phyloP scores from a whole-genome alignment of 2,113 vertebrate species.

The Sebastes fasciatus region DNA sequence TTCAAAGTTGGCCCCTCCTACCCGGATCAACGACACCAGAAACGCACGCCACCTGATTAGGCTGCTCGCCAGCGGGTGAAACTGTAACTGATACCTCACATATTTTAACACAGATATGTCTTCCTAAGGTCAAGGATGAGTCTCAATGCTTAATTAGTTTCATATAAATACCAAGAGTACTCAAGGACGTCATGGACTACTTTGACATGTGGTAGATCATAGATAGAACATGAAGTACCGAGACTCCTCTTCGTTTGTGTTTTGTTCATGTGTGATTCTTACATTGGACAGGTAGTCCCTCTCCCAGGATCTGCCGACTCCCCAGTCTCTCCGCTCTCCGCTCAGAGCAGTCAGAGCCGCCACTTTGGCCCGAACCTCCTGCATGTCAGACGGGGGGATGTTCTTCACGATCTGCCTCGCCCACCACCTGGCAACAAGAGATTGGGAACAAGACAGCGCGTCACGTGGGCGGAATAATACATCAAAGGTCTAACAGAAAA shows the following conservation, averaged over 20 bases:
- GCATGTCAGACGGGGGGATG: slow-evolving; percentile 92
- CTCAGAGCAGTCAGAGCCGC: slow-evolving; percentile 86
- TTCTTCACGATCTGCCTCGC: slow-evolving; percentile 93
- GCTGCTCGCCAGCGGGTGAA: too few species aligned
- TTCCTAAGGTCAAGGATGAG: neutral
- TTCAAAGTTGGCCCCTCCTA: too few species aligned
- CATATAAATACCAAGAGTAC: neutral
- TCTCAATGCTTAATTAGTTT: neutral
- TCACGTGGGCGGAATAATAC: slow-evolving; percentile 11
- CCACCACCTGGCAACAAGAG: slow-evolving; percentile 88
- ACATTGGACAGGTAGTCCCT: slow-evolving; percentile 91
- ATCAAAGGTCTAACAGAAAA: slow-evolving; percentile 26
- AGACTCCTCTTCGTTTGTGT: neutral
- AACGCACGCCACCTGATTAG: too few species aligned
- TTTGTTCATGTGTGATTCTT: slow-evolving; percentile 65
- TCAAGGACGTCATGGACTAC: neutral
- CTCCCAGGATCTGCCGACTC: slow-evolving; percentile 86
- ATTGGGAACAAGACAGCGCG: neutral
- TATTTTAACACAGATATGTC: neutral
- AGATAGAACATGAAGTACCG: neutral
- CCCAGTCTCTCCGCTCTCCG: slow-evolving; percentile 88
- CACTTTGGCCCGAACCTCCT: slow-evolving; percentile 92
- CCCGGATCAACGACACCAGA: too few species aligned
- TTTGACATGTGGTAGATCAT: neutral
- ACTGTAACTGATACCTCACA: too few species aligned